Conservation (phyloP, 2,113 vertebrate species). For the Neolamprologus fasciatus region DNA sequence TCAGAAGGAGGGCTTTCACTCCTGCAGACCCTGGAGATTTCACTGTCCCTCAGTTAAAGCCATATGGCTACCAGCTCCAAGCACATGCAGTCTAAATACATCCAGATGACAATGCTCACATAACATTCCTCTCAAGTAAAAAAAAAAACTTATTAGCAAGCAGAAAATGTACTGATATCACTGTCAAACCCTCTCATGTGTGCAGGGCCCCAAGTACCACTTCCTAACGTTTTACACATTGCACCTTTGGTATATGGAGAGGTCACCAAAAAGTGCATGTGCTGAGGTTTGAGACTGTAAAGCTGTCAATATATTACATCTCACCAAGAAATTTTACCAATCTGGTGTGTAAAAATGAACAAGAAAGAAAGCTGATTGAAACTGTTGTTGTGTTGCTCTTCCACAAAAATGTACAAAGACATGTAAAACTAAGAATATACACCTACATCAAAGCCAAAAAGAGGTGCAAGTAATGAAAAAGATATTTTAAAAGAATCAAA, state of each 20-base stretch:
- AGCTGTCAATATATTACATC: neutral
- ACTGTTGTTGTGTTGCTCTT: neutral
- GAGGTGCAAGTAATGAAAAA: neutral
- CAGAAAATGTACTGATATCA: neutral
- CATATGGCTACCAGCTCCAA: slow-evolving; percentile 58
- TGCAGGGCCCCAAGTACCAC: neutral
- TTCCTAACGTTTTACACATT: neutral
- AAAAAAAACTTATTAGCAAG: neutral
- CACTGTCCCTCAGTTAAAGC: slow-evolving; percentile 39
- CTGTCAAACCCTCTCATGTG: neutral
- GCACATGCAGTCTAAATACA: slow-evolving; percentile 41
- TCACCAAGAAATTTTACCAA: neutral
- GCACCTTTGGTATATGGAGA: neutral
- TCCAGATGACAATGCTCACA: slow-evolving; percentile 47
- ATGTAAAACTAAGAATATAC: neutral
- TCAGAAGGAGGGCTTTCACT: slow-evolving; percentile 34
- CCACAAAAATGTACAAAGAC: neutral
- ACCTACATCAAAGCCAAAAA: neutral
- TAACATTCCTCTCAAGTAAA: neutral
- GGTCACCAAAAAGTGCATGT: neutral
- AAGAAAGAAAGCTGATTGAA: neutral
- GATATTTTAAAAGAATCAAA: neutral
- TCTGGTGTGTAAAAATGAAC: neutral
- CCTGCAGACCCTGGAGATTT: slow-evolving; percentile 38
- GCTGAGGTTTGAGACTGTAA: neutral